These are phyloP conservation scores for Aporophyla nigra DNA, from an alignment of 2,888 invertebrate species.

Conservation along the genomic window DNA sequence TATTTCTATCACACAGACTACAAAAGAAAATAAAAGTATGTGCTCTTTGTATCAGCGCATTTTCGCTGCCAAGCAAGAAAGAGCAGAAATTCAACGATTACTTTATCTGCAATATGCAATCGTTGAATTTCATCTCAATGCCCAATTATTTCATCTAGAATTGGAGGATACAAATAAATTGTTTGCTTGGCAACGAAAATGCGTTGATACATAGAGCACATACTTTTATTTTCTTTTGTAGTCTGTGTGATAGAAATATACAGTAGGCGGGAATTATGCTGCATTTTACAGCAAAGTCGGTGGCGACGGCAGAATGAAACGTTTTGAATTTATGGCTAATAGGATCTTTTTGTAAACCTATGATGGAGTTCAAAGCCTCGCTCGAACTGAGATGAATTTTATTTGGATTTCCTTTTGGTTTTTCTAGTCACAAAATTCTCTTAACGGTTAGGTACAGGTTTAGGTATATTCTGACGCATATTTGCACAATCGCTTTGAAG, in stretches of 20 bases:
- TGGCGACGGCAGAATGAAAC: constrained; percentile 49
- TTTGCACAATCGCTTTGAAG: neutral
- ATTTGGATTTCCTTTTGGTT: constrained; percentile 9
- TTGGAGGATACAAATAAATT: neutral
- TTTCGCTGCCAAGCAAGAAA: constrained; percentile 11
- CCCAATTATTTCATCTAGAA: constrained; percentile 2
- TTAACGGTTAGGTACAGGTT: neutral
- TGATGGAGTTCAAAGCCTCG: constrained; percentile 35
- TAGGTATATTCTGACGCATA: neutral
- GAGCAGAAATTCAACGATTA: no score
- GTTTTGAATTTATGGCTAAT: constrained; percentile 53
- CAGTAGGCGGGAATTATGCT: constrained; percentile 43
- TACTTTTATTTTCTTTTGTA: constrained; percentile 38
- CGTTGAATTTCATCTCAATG: neutral
- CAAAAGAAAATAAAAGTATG: constrained; percentile 34
- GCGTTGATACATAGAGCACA: neutral
- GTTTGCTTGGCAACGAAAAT: constrained; percentile 12
- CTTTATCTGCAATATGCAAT: no score
- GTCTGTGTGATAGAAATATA: constrained; percentile 34
- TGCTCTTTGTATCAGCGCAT: constrained; percentile 1
- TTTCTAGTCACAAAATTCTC: neutral
- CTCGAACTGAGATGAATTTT: constrained; percentile 5
- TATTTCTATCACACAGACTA: constrained; percentile 36
- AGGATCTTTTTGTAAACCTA: constrained; percentile 39
- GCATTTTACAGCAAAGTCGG: constrained; percentile 41